Base-by-base conservation (phyloP, 2,888 invertebrate species). In the Saturnia pavonia region DNA sequence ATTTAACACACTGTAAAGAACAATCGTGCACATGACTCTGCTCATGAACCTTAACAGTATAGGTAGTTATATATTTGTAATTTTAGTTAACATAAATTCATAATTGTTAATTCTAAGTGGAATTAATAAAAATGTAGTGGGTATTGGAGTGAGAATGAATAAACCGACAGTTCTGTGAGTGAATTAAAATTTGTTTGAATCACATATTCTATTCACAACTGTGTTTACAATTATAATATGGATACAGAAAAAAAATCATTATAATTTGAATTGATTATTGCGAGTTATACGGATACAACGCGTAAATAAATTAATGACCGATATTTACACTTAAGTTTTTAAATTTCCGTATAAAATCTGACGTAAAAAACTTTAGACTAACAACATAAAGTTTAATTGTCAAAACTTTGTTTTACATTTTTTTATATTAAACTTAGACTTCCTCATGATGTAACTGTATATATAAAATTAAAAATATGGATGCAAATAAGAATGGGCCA, bases 401-500 rank as follows among this genome's bases (percentile, higher is more conserved):
- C 22, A 4, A 27, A 14, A 27, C 19, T 14, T 2, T 19, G 19
- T 19, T 51, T 51, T 51, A 51, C 19, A 19, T 1, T 51, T 1
- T 19, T 51, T 19, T 11, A 60, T 11, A 27, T 60, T 25, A 2
- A 14, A 60, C 14, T 60, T 60, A 27, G 4, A 60, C 25, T 57
- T 57, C 57, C 65, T 40, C 66, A 70, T 54, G 42, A 70, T 70
- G 70, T 70, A 66, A 70, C 27, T 70, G 67, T 42, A 68, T 60
- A 19, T 70, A 74, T 42, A 74, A 34, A 54, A 42, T 22, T 66
- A 42, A 19, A 9, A 74, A 60, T 34, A 84, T 85, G 85, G 75
- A 82, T 71, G 80, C 78, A 45, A 74, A 72, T 54, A 77, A 76
- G 68, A 22, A 75, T 74, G 14, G 80, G 77, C 42, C 69, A 43